Evolutionary conservation across 2,797 vertebrate species (phyloP).

Genomic region (Natrix natrix): DNA sequence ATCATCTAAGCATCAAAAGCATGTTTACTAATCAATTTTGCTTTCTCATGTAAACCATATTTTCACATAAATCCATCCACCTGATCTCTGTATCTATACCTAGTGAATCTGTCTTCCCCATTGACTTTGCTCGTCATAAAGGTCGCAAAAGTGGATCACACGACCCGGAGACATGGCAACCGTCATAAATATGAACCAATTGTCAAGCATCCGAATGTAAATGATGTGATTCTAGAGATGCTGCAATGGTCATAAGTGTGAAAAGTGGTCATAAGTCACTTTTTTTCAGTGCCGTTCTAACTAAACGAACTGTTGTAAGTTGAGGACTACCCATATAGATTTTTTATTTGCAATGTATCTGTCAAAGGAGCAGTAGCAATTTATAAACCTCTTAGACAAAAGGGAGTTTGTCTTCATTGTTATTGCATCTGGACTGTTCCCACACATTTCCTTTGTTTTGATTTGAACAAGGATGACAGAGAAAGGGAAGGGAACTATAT

Average conservation of each 20-base stretch:
- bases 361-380: neutral
- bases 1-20: too few relatives aligned
- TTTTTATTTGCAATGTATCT: neutral
- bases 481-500: neutral
- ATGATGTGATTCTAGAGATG: rapidly evolving
- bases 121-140: neutral
- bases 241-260: neutral
- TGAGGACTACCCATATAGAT: neutral
- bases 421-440: neutral
- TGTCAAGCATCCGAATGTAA: neutral
- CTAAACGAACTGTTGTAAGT: neutral
- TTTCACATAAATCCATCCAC: too few relatives aligned
- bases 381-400: neutral
- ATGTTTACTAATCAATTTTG: too few relatives aligned
- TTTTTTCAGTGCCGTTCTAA: neutral
- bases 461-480: neutral
- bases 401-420: neutral
- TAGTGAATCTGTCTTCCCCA: neutral
- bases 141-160: rapidly evolving
- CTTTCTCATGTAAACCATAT: too few relatives aligned
- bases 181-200: neutral
- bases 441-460: neutral
- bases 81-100: too few relatives aligned
- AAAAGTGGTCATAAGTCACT: neutral
- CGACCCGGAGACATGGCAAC: neutral